These are phyloP conservation scores for Pangasius mekongensis DNA, from an alignment of 2,797 vertebrate species.

Conservation along the genomic window DNA sequence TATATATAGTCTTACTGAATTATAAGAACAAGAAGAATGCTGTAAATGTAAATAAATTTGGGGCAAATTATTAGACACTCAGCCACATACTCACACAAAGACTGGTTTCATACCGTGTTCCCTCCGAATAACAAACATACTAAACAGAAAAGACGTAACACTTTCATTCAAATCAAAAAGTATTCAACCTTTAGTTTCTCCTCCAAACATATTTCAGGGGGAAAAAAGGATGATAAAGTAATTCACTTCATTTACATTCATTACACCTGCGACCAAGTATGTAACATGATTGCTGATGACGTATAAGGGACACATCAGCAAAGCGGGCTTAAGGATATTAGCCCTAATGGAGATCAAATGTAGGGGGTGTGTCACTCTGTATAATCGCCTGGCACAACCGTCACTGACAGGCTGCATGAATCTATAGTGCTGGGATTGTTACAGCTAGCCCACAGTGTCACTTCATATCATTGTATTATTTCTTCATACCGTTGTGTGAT, in stretches of 20 bases:
- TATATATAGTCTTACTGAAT: too few relatives aligned
- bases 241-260: not conserved
- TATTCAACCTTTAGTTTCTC: not conserved
- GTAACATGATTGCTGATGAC: not conserved
- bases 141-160: not conserved
- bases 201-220: not conserved
- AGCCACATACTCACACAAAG: not conserved
- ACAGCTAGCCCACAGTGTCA: not conserved
- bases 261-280: not conserved
- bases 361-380: not conserved
- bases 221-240: not conserved
- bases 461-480: not conserved
- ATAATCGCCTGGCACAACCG: too few relatives aligned
- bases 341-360: not conserved
- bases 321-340: not conserved
- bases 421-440: not conserved
- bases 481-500: not conserved
- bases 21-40: too few relatives aligned
- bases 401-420: not conserved
- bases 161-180: not conserved
- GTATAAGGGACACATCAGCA: not conserved
- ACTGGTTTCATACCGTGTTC: not conserved
- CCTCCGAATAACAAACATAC: not conserved
- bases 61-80: not conserved
- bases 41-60: too few relatives aligned